phyloP scores from a whole-genome alignment of 2,113 vertebrate species.

The Conger conger region DNA sequence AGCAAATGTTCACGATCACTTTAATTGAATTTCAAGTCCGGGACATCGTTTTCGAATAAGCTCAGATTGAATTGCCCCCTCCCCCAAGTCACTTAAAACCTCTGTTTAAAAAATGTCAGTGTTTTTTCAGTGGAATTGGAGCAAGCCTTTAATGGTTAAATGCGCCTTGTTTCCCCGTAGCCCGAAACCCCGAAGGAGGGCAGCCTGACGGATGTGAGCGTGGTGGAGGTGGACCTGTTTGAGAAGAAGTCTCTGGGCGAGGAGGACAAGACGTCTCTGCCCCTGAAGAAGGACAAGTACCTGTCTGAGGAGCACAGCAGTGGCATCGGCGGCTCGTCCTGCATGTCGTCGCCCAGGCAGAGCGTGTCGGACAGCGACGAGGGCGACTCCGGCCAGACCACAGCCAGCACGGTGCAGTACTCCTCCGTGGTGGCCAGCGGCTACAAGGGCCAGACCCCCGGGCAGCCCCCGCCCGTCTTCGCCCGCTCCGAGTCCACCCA shows the following conservation, averaged over 20 bases:
- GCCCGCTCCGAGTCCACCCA: constrained; percentile 93
- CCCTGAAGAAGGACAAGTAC: constrained; percentile 88
- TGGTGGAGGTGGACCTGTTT: constrained; percentile 83
- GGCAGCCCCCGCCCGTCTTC: constrained; percentile 73
- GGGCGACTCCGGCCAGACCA: constrained; percentile 84
- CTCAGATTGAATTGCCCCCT: too few species aligned
- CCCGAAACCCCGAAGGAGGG: constrained; percentile 81
- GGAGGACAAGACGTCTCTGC: constrained; percentile 80
- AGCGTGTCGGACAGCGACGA: constrained; percentile 92
- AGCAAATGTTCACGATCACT: too few species aligned
- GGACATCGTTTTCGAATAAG: too few species aligned
- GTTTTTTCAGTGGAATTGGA: neutral
- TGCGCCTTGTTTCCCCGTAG: constrained; percentile 57
- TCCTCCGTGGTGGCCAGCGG: constrained; percentile 88
- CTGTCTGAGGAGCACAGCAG: constrained; percentile 94
- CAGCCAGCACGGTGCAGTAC: constrained; percentile 90
- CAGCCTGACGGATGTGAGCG: constrained; percentile 81
- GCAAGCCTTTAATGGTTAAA: neutral
- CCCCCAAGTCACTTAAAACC: neutral
- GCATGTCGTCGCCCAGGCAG: constrained; percentile 93
- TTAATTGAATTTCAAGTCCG: too few species aligned
- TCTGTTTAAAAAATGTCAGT: neutral
- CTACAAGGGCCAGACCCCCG: constrained; percentile 87
- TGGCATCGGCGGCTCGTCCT: constrained; percentile 93
- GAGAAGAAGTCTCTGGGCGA: constrained; percentile 78